phyloP scores from a whole-genome alignment of 2,113 vertebrate genomes.

The Prietella phreatophila region DNA sequence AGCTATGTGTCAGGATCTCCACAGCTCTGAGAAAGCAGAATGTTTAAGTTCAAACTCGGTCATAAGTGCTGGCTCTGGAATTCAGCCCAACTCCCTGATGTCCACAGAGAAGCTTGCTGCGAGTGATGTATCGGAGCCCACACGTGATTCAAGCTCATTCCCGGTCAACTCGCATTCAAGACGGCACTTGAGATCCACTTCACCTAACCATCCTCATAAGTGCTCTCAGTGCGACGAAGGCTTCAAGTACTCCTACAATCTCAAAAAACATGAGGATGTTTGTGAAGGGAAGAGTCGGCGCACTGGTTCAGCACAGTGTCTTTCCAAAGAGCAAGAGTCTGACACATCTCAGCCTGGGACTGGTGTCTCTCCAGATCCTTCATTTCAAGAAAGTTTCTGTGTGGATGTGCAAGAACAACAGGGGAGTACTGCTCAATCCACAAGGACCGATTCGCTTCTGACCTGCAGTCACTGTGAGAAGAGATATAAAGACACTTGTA shows the following conservation, averaged over 20 bases:
- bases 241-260: constrained; percentile 55
- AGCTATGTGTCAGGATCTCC: neutral
- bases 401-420: neutral
- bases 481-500: neutral
- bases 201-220: constrained; percentile 45
- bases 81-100: neutral
- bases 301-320: neutral
- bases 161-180: constrained; percentile 17
- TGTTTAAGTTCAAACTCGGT: neutral
- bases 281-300: constrained; percentile 59
- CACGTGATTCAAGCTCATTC: neutral
- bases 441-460: neutral
- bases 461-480: constrained; percentile 2
- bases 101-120: neutral
- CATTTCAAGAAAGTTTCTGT: neutral
- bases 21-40: neutral
- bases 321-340: neutral
- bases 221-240: constrained; percentile 65
- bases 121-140: neutral
- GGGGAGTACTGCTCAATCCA: neutral
- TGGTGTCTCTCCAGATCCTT: neutral
- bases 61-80: neutral
- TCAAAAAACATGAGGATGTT: constrained; percentile 56
- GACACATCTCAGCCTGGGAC: neutral
- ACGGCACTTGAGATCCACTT: constrained; percentile 35